These are phyloP conservation scores for Boulengeromyrus knoepffleri DNA, from an alignment of 2,113 vertebrate genomes.

Conservation along the genomic window DNA sequence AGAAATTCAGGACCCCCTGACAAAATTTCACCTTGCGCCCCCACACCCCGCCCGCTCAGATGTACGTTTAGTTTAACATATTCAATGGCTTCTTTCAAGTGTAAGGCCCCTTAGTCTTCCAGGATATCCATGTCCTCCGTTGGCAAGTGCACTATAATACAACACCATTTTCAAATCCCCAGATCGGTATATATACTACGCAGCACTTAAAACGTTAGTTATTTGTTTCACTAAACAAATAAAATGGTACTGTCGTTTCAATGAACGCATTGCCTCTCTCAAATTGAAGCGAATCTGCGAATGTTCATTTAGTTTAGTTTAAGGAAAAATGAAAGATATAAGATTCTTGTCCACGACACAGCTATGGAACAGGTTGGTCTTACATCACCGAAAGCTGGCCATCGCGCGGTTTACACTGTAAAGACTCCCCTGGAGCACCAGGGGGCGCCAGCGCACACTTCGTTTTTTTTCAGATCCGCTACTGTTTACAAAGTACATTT, in stretches of 20 bases:
- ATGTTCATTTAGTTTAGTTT: background rate
- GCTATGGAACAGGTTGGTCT: background rate
- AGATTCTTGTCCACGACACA: background rate
- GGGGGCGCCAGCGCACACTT: background rate
- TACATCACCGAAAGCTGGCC: background rate
- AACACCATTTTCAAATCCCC: background rate
- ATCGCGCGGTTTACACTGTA: background rate
- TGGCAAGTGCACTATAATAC: background rate
- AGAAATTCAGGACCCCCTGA: background rate
- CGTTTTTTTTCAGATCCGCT: background rate
- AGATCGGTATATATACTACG: background rate
- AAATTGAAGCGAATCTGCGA: background rate
- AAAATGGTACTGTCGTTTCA: background rate
- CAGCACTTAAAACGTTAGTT: background rate
- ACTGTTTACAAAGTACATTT: background rate
- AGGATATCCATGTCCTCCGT: no score
- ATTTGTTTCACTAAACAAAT: background rate
- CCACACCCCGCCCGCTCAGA: background rate
- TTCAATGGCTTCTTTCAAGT: no score
- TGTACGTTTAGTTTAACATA: background rate
- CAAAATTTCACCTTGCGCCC: background rate
- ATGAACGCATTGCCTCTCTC: background rate
- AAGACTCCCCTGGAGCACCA: background rate
- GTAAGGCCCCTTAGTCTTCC: no score
- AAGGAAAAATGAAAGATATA: background rate